Evolutionary conservation across 2,888 invertebrate species (phyloP).

Genomic region (Gnatocerus cornutus): DNA sequence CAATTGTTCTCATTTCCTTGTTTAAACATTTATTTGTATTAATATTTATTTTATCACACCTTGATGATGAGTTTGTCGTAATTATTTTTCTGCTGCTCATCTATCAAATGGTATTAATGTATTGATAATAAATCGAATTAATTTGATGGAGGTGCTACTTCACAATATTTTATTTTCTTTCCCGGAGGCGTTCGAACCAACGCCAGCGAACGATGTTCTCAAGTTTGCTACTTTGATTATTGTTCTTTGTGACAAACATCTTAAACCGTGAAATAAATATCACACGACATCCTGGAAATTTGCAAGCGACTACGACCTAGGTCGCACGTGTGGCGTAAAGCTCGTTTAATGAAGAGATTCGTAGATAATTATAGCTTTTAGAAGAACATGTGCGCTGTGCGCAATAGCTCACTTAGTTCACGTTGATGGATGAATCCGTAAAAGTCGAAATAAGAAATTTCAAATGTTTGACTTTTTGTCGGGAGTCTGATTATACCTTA

Average conservation of each 20-base stretch:
- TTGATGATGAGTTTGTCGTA: slow-evolving; percentile 11
- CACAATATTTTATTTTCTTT: background rate
- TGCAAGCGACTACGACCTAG: background rate
- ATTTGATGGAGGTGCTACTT: slow-evolving; percentile 5
- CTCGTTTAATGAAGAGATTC: background rate
- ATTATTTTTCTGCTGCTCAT: slow-evolving; percentile 4
- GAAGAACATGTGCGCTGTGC: background rate
- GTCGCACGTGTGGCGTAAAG: slow-evolving; percentile 2
- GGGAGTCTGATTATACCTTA: too few relatives aligned
- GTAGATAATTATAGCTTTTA: background rate
- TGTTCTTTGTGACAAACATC: background rate
- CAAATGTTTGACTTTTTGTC: too few relatives aligned
- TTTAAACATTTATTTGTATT: too few relatives aligned
- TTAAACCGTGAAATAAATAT: background rate
- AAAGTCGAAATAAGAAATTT: too few relatives aligned
- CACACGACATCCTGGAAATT: background rate
- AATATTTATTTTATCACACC: slow-evolving; percentile 3
- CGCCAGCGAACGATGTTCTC: background rate
- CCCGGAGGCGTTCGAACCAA: background rate
- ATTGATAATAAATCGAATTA: background rate
- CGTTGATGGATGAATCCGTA: too few relatives aligned
- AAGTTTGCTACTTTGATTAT: background rate
- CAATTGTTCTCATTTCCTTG: too few relatives aligned
- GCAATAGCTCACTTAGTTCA: too few relatives aligned
- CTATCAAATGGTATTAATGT: background rate